phyloP scores from a whole-genome alignment of 2,797 vertebrate genomes.

The Morus bassanus region DNA sequence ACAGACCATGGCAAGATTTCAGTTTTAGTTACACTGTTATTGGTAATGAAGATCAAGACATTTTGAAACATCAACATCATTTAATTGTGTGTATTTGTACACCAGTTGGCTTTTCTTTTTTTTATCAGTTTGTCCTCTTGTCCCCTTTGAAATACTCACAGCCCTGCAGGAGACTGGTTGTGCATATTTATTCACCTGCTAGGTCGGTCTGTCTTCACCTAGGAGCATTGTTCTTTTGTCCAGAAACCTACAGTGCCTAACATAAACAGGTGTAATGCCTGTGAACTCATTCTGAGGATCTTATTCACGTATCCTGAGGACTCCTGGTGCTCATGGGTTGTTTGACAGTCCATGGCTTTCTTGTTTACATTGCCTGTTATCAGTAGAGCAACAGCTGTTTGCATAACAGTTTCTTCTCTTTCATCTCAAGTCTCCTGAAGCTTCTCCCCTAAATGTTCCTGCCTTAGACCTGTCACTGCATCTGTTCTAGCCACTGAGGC shows the following conservation, averaged over 20 bases:
- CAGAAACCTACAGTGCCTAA: background rate
- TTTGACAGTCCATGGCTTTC: background rate
- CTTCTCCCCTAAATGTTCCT: background rate
- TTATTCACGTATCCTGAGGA: background rate
- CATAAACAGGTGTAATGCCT: background rate
- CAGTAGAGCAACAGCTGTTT: background rate
- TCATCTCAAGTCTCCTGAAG: background rate
- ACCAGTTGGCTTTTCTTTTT: background rate
- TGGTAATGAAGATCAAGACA: background rate
- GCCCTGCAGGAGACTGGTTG: background rate
- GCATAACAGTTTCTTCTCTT: background rate
- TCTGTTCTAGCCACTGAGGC: background rate
- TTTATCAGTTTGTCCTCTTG: background rate
- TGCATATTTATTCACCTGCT: background rate
- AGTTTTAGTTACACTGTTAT: background rate
- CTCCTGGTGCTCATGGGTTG: background rate
- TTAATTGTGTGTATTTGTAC: background rate
- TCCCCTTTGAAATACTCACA: background rate
- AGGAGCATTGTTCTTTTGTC: background rate
- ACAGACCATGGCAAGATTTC: background rate
- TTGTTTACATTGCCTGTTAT: slow-evolving; percentile 31
- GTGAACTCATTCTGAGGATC: background rate
- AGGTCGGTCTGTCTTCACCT: background rate
- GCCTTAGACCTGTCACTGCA: background rate
- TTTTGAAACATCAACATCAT: background rate